These are phyloP conservation scores for Tipula helvola DNA, from an alignment of 2,888 invertebrate species.

Conservation along the genomic window DNA sequence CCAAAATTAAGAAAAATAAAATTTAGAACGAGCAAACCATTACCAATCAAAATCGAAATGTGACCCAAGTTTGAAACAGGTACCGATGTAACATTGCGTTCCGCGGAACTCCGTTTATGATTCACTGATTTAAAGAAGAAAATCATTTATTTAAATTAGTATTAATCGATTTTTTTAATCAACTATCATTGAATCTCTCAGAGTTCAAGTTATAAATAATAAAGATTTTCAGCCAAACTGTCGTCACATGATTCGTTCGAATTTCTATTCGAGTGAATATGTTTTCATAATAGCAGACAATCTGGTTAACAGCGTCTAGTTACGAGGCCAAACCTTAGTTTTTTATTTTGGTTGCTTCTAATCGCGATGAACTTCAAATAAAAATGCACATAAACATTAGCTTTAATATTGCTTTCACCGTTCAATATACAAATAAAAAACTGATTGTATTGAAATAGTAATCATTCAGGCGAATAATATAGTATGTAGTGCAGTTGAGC, in stretches of 20 bases:
- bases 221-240: background rate
- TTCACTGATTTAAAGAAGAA: background rate
- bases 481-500: no score
- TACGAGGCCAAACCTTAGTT: background rate
- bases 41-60: no score
- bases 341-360: background rate
- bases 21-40: no score
- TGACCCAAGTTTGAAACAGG: no score
- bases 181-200: background rate
- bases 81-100: no score
- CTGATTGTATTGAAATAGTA: no score
- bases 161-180: background rate
- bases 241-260: background rate
- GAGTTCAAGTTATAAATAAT: background rate
- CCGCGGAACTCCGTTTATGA: background rate
- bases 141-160: background rate
- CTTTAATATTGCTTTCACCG: no score
- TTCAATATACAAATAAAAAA: no score
- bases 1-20: no score
- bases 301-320: background rate
- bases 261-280: background rate
- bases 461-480: no score
- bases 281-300: background rate
- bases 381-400: no score
- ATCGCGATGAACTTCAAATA: no score